Evolutionary conservation across 2,797 vertebrate genomes (phyloP).

Genomic region (Cirrhinus mrigala): DNA sequence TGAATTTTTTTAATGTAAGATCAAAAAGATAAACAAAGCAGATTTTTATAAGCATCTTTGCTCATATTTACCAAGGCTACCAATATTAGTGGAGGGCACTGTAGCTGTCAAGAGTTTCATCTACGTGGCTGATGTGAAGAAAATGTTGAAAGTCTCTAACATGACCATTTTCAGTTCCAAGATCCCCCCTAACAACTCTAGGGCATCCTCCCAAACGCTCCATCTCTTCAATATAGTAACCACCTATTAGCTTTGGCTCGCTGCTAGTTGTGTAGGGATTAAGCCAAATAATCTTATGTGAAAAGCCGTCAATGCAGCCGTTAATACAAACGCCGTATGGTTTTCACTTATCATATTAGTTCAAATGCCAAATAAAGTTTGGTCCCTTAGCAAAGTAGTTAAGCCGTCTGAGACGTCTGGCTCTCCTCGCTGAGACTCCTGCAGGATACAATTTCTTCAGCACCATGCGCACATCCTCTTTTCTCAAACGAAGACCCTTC

Average conservation of each 20-base stretch:
- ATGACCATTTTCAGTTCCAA: conserved; percentile 52
- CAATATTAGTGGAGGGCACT: too few relatives aligned
- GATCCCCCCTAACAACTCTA: conserved; percentile 41
- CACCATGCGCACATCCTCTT: conserved; percentile 42
- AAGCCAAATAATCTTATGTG: background rate
- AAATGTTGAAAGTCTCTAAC: conserved; percentile 46
- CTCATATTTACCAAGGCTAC: too few relatives aligned
- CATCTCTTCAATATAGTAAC: conserved; percentile 49
- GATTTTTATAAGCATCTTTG: too few relatives aligned
- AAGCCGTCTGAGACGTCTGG: background rate
- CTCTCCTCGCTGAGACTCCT: background rate
- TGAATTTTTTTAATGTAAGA: too few relatives aligned
- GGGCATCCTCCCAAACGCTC: conserved; percentile 50
- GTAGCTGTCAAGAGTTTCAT: conserved; percentile 38
- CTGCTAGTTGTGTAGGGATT: conserved; percentile 53
- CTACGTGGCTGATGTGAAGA: background rate
- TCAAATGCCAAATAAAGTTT: conserved; percentile 48
- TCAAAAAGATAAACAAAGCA: too few relatives aligned
- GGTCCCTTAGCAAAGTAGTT: conserved; percentile 34
- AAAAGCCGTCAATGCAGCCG: background rate
- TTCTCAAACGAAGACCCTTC: conserved; percentile 37
- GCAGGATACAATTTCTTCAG: background rate
- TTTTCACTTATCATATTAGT: conserved; percentile 48
- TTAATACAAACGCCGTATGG: conserved; percentile 45
- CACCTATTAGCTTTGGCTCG: conserved; percentile 52